Evolutionary conservation across 2,113 vertebrate genomes (phyloP).

Genomic region (Terrapene triunguis): DNA sequence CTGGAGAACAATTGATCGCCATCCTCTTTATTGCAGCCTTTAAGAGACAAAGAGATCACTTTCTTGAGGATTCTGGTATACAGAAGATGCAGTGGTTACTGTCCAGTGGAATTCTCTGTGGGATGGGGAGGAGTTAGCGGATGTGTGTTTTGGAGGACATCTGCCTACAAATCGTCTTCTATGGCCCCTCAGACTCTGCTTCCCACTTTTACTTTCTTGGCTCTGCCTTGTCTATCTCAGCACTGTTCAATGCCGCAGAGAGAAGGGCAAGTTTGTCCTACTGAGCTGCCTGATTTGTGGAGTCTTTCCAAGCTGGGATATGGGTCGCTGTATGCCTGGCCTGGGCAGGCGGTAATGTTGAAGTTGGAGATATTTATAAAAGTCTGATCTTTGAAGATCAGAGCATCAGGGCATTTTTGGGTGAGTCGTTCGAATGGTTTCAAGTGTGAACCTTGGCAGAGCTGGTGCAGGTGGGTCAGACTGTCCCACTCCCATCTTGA

Average conservation of each 20-base stretch:
- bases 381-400: not conserved
- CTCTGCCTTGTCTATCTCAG: not conserved
- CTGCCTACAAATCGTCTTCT: not conserved
- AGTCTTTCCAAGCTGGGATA: not conserved
- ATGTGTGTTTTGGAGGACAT: not conserved
- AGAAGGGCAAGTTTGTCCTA: not conserved
- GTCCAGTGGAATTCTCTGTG: not conserved
- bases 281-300: not conserved
- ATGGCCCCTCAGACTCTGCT: not conserved
- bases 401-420: not conserved
- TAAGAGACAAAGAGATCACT: not conserved
- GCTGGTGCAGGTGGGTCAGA: not conserved
- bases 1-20: not conserved
- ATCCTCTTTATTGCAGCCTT: not conserved
- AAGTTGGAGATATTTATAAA: not conserved
- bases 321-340: too few relatives aligned
- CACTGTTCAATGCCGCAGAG: not conserved
- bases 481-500: not conserved
- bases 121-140: rapidly evolving
- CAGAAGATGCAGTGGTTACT: not conserved
- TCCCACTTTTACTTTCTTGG: not conserved
- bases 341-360: not conserved
- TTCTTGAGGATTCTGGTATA: not conserved
- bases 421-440: not conserved
- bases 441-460: not conserved